Conservation (phyloP, 2,113 vertebrate species). For the Oxygymnocypris stewartii region DNA sequence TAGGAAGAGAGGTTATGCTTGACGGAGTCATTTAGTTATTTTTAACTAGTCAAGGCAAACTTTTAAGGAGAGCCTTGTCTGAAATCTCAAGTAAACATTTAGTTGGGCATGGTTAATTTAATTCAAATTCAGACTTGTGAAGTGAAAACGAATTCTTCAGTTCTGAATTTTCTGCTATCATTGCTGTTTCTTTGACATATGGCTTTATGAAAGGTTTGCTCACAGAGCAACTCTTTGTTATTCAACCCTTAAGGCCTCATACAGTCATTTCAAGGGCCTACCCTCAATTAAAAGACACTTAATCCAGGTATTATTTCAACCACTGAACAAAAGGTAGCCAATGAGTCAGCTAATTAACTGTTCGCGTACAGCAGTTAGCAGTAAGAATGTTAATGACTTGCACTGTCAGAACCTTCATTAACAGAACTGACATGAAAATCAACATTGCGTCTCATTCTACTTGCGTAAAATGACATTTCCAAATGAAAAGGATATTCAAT, state of each 20-base stretch:
- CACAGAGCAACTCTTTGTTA: not conserved
- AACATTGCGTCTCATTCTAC: not conserved
- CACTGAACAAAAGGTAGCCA: conserved; percentile 20
- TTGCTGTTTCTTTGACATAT: not conserved
- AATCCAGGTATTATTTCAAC: conserved; percentile 21
- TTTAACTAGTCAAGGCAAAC: not conserved
- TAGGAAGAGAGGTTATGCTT: not conserved
- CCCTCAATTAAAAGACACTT: conserved; percentile 22
- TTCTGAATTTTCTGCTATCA: not conserved
- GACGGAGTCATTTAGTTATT: not conserved
- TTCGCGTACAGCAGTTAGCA: not conserved
- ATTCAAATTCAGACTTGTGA: not conserved
- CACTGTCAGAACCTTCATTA: not conserved
- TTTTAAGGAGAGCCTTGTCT: not conserved
- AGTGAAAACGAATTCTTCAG: not conserved
- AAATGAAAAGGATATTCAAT: not conserved
- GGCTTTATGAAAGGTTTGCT: not conserved
- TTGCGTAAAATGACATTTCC: not conserved
- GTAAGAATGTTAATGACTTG: not conserved
- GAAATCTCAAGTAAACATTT: not conserved
- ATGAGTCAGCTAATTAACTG: conserved; percentile 17
- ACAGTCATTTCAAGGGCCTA: conserved; percentile 17
- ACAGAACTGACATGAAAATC: not conserved
- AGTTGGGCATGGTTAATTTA: not conserved
- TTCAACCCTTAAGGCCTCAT: conserved; percentile 3